Base-by-base conservation (phyloP, 1,140 invertebrate species). In the Myzus persicae region DNA sequence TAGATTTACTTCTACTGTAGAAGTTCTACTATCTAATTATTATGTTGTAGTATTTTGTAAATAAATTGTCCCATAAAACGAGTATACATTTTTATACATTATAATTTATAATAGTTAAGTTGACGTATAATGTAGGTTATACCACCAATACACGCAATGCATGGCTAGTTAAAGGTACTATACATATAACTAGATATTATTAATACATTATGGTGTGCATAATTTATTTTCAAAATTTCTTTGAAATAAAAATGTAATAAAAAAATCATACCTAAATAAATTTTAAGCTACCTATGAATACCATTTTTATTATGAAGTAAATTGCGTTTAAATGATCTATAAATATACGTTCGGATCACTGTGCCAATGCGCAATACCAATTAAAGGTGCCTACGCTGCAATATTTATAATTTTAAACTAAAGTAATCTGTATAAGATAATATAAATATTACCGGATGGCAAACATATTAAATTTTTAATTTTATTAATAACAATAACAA, bases 281-380 rank as follows among this genome's bases (percentile, higher is more conserved):
- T 76, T 76, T n/a, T 76, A 76, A 76, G n/a, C n/a, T 18, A 76
- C n/a, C n/a, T n/a, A 76, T 76, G 59, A 18, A 76, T 76, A 76
- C 59, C 14, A 76, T 76, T 76, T 76, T 76, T 76, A 76, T 76
- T 76, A 76, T 76, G 59, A 76, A 76, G 59, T 76, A 76, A 76
- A 76, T 76, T 76, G 31, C 31, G 59, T 76, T 76, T 76, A 76
- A 76, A 76, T 18, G n/a, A n/a, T 76, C 59, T 76, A 76, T 76
- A 76, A 76, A 76, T 76, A 76, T 76, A 76, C 59, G n/a, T 76
- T 76, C 59, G 14, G 59, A 76, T 84, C 40, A 42, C 38, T 40
- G 82, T 84, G 82, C 82, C 82, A 84, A 84, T 42, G 3, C 82
- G 82, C 24, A 40, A 42, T 84, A 76, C 59, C 31, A 14, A 40